Base-by-base conservation (phyloP, 1,140 invertebrate genomes). In the Tachypleus tridentatus region DNA sequence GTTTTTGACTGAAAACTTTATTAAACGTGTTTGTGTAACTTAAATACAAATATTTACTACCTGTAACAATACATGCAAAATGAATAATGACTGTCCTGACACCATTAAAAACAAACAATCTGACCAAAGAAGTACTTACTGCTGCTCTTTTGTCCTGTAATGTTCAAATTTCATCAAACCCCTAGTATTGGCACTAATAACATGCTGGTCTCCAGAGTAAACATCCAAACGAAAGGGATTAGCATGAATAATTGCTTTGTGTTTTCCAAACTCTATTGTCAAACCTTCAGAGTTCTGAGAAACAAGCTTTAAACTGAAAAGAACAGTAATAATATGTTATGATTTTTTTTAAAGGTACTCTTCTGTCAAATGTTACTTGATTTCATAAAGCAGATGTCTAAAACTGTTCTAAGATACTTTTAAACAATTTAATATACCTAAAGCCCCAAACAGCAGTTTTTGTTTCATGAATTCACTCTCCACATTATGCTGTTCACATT, bases 131-230 rank as follows among this genome's bases (percentile, higher is more conserved):
- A 52, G 63, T 57, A 63, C 77, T 78, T 78, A 82, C 82, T 73
- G 73, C 72, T 80, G 76, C 57, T 81, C 76, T 76, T 87, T 92
- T n/a, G 77, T 77, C 66, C 91, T 80, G 60, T 89, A 80, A 71
- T 97, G 93, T 76, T 99, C 97, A 76, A 98, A 92, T 71, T 90
- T 85, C 73, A 98, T 83, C 58, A 97, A 83, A 56, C 88, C 87
- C 72, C 89, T 85, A 29, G 89, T 86, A 81, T 99, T 99, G 4
- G 91, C 79, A 59, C 88, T 86, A 48, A 93, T 82, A 0, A 90
- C 85, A 4, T 92, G 80, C 47, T 86, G 80, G 60, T 88, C 84
- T 62, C 81, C 77, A 66, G 86, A 82, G 70, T 86, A 88, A 66
- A 97, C 83, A 76, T 97, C 91, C 10, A 97, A 74, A 75, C 86